These are phyloP conservation scores for Caenorhabditis sp. DNA, from an alignment of 2,888 invertebrate genomes.

Conservation along the genomic window DNA sequence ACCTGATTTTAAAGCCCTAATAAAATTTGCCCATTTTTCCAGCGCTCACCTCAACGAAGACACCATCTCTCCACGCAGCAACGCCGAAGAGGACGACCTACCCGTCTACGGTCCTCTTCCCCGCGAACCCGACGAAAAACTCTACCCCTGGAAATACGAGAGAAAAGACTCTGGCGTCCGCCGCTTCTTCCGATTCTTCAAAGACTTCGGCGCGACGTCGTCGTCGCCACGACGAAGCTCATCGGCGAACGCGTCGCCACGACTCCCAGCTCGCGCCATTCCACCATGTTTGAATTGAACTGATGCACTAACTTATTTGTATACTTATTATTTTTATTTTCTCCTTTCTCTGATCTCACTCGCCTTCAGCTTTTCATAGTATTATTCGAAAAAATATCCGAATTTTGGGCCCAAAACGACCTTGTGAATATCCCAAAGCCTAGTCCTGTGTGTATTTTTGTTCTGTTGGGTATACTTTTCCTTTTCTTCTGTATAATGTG, in stretches of 20 bases:
- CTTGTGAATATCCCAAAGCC: too few species aligned
- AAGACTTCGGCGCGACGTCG: slow-evolving; percentile 45
- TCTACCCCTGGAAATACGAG: slow-evolving; percentile 81
- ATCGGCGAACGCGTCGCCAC: slow-evolving; percentile 49
- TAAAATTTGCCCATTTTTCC: neutral
- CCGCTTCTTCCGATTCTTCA: slow-evolving; percentile 64
- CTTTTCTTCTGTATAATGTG: too few species aligned
- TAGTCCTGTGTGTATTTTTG: too few species aligned
- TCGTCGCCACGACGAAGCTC: slow-evolving; percentile 53
- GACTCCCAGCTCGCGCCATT: slow-evolving; percentile 45
- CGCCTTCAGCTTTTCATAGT: neutral
- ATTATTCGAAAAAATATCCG: neutral
- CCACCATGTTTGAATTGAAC: slow-evolving; percentile 33
- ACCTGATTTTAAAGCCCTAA: too few species aligned
- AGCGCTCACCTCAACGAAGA: neutral
- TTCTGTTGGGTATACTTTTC: too few species aligned
- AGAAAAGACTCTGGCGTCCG: slow-evolving; percentile 68
- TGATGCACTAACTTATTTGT: neutral
- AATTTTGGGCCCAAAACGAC: neutral
- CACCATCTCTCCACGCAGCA: neutral
- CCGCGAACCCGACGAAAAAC: slow-evolving; percentile 92
- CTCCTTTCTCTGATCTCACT: neutral
- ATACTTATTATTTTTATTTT: neutral
- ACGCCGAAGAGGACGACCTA: slow-evolving; percentile 78
- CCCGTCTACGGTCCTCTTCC: slow-evolving; percentile 96